Percentiles rank a stretch among this genome's conserved stretches.
These are phyloP conservation scores for Barnardius zonarius DNA, from an alignment of 2,113 vertebrate species.

Conservation along the genomic window DNA sequence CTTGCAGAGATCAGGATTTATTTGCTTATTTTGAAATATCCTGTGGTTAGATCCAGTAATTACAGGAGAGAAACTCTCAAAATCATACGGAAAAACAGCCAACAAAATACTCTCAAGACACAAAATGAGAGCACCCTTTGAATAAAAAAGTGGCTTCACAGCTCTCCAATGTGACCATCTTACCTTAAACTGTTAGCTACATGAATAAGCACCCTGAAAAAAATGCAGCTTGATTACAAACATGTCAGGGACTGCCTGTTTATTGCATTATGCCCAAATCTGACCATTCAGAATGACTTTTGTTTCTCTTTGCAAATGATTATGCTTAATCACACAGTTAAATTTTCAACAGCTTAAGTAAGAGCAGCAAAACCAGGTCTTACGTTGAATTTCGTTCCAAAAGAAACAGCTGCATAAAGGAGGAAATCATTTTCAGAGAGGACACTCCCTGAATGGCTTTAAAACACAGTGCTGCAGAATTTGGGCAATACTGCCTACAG, in stretches of 20 bases:
- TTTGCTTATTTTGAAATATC: neutral
- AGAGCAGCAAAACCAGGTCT: neutral
- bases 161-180: accelerated
- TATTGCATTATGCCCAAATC: neutral
- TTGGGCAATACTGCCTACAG: neutral
- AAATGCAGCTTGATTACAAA: neutral
- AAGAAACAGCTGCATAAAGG: neutral
- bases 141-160: neutral
- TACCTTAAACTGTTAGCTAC: neutral
- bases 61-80: neutral
- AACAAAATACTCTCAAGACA: neutral
- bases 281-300: neutral
- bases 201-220: neutral
- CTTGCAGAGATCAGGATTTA: neutral
- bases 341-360: neutral
- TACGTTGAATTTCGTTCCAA: neutral
- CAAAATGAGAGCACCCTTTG: neutral
- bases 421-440: neutral
- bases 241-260: neutral
- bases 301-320: neutral
- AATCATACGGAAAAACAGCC: neutral
- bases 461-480: neutral
- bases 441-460: neutral
- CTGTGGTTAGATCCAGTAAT: neutral
- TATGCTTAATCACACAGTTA: neutral